Evolutionary conservation across 2,113 vertebrate species (phyloP), one percentile per base, ranked within the genome.

Genomic region (Gobius niger): DNA sequence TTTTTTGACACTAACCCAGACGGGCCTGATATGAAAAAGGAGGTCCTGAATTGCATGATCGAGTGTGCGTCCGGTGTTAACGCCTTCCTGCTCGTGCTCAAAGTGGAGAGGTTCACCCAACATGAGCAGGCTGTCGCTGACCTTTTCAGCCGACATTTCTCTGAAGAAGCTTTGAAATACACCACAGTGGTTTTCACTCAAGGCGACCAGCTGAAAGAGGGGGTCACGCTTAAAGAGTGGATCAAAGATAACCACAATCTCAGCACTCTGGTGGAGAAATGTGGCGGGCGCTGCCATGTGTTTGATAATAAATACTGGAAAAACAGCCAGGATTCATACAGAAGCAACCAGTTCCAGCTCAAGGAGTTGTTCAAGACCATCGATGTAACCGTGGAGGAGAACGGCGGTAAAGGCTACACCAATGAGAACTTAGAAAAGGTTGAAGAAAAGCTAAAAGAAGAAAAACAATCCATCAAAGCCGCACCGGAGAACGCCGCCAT

Each of bases 21-120:
- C 2, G 40, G 5, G 8, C n/a, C 41, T 42, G 65, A 54, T 3
- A n/a, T 56, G 0, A 47, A 13, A 16, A 3, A 13, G 5, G 51
- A 67, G 42, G 8, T 46, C 15, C 7, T 67, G 10, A 47, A 46
- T 7, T 54, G 41, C 9, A 24, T 67, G 11, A 56, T 46, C 5
- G 65, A 67, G 51, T 67, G 52, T 8, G 8, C 64, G 16, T 40
- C 64, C 11, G 64, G 64, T 7, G 42, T 53, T 18, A 52, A 67
- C 42, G 44, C 42, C 10, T 46, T 67, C 47, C 52, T 67, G 6
- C n/a, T 66, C 6, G 40, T 66, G 50, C 50, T 66, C 8, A 66
- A 66, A 16, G 64, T 66, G 34, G 64, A 44, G n/a, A 46, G 19
- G 8, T 47, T 19, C 52, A 67, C 65, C 0, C 12, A 34, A 14